Evolutionary conservation across 2,113 vertebrate genomes (phyloP).

Genomic region (Zosterops hypoxanthus): DNA sequence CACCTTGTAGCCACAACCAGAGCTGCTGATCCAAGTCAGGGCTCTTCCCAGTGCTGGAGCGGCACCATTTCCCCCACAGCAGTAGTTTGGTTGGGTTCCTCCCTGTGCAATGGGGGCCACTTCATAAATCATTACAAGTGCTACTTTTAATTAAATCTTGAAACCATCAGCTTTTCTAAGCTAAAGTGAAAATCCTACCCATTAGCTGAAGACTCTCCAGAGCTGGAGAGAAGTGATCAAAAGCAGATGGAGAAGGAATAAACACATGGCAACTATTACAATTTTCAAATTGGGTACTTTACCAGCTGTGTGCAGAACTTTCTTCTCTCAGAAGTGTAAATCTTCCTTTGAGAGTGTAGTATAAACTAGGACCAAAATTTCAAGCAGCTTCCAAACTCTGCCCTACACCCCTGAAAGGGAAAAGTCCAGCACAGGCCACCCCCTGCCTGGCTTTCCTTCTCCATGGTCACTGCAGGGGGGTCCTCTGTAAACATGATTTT

Average conservation of each 20-base stretch:
- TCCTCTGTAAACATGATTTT: no score
- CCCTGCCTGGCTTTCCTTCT: not conserved
- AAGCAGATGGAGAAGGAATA: not conserved
- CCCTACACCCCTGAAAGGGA: not conserved
- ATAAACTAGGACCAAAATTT: not conserved
- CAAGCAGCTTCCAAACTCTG: not conserved
- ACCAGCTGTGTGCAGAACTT: not conserved
- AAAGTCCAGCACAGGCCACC: not conserved
- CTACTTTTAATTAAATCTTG: not conserved
- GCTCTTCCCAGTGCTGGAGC: not conserved
- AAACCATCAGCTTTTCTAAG: not conserved
- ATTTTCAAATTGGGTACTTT: not conserved
- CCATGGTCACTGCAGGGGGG: no score
- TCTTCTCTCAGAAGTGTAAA: not conserved
- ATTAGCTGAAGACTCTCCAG: not conserved
- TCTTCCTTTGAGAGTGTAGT: not conserved
- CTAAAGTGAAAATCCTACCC: not conserved
- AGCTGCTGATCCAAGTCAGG: not conserved
- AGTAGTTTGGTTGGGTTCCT: not conserved
- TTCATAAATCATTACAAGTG: not conserved
- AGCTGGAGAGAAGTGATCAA: not conserved
- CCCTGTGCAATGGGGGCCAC: not conserved
- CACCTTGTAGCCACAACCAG: not conserved
- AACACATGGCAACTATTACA: not conserved
- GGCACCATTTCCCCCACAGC: not conserved